phyloP scores from a whole-genome alignment of 2,797 vertebrate genomes.

The Centroberyx gerrardi region DNA sequence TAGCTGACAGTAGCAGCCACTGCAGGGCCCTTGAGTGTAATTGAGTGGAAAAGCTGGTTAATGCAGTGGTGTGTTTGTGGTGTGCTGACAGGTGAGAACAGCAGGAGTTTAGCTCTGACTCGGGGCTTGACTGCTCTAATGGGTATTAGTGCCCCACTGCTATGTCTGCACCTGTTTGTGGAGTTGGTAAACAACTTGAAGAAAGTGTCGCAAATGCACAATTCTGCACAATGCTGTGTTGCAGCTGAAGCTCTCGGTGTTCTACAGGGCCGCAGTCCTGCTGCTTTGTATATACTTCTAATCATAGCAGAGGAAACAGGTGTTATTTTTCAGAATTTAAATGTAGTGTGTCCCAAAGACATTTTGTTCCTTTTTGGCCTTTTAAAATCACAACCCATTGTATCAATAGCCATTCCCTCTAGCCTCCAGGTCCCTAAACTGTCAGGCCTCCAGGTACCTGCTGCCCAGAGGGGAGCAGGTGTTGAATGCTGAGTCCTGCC shows the following conservation, averaged over 20 bases:
- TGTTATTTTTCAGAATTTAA: no score
- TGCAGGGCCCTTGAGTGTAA: conserved; percentile 48
- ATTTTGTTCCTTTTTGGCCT: not conserved
- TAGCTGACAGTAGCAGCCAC: conserved; percentile 52
- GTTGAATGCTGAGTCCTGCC: conserved; percentile 26
- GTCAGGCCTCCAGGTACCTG: not conserved
- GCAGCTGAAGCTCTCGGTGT: not conserved
- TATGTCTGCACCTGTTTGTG: conserved; percentile 45
- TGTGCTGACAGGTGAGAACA: conserved; percentile 63
- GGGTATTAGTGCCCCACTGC: conserved; percentile 31
- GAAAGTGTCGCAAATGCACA: conserved; percentile 49
- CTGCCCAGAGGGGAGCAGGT: conserved; percentile 20
- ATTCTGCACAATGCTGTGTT: conserved; percentile 59
- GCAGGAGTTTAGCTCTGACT: conserved; percentile 53
- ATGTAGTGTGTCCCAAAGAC: not conserved
- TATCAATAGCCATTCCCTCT: not conserved
- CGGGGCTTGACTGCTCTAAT: conserved; percentile 32
- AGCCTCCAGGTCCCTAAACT: not conserved
- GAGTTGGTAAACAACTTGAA: conserved; percentile 39
- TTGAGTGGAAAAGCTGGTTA: conserved; percentile 68
- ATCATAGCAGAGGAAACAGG: no score
- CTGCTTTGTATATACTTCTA: no score
- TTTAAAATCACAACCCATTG: not conserved
- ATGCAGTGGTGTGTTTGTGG: conserved; percentile 36
- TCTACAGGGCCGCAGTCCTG: not conserved